phyloP scores from a whole-genome alignment of 2,888 invertebrate genomes.

The Oscheius myriophilus region DNA sequence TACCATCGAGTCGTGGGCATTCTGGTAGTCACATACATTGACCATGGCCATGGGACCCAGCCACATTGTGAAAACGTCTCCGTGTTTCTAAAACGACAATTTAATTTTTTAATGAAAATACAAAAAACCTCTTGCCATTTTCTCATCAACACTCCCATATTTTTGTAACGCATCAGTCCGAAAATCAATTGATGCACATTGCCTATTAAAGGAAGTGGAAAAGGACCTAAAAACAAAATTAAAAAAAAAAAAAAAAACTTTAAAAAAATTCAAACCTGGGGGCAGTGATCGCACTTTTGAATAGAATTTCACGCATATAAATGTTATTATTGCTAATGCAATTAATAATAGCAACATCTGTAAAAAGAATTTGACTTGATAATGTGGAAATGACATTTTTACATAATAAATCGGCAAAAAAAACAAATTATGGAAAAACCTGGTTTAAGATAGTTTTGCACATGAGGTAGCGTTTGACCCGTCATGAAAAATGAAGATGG shows the following conservation, averaged over 20 bases:
- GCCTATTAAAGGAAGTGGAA: conserved; percentile 40
- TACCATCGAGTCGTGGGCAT: conserved; percentile 3
- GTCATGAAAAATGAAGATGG: no score
- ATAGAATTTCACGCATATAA: no score
- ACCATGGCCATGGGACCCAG: conserved; percentile 43
- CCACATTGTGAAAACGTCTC: conserved; percentile 48
- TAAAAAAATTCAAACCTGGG: neutral
- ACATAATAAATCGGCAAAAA: no score
- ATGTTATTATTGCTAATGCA: no score
- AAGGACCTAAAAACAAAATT: conserved; percentile 30
- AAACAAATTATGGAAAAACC: no score
- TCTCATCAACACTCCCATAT: conserved; percentile 27
- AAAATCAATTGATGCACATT: conserved; percentile 42
- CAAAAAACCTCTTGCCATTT: conserved; percentile 24
- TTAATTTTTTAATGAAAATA: neutral
- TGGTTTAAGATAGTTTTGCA: no score
- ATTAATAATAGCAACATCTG: no score
- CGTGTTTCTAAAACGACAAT: conserved; percentile 17
- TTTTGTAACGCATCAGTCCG: conserved; percentile 16
- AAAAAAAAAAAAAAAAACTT: neutral
- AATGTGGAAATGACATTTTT: no score
- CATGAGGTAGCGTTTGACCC: no score
- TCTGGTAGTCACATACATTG: conserved; percentile 32
- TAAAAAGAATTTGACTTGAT: no score
- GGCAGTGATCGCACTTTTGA: neutral